These are phyloP conservation scores for Poeciliopsis turneri DNA, from an alignment of 2,797 vertebrate genomes.

Conservation along the genomic window DNA sequence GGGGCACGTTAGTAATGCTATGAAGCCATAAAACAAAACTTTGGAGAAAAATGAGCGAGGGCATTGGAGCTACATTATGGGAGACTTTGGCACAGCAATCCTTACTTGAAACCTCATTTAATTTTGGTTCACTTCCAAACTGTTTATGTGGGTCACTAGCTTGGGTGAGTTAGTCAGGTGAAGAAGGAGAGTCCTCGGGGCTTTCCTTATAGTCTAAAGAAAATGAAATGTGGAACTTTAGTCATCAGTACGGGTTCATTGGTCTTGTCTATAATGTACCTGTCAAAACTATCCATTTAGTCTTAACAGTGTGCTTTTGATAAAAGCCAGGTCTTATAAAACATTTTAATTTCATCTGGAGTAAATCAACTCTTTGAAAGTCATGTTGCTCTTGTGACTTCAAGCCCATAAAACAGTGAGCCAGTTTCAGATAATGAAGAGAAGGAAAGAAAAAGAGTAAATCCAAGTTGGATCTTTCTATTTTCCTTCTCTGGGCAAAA, in stretches of 20 bases:
- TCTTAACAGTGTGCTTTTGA: conserved; percentile 53
- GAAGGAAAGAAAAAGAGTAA: conserved; percentile 10
- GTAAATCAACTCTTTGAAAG: conserved; percentile 59
- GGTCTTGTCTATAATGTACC: not conserved
- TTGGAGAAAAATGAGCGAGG: conserved; percentile 49
- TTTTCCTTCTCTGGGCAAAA: conserved; percentile 1
- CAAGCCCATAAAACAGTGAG: conserved; percentile 30
- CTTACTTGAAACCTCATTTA: conserved; percentile 53
- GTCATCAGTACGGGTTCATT: conserved; percentile 1
- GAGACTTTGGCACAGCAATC: conserved; percentile 39
- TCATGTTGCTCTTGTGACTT: conserved; percentile 45
- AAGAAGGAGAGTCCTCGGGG: conserved; percentile 26
- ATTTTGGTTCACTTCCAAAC: conserved; percentile 48
- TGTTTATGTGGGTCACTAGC: conserved; percentile 23
- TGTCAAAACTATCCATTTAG: conserved; percentile 41
- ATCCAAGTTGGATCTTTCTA: conserved; percentile 7
- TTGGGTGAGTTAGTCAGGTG: conserved; percentile 16
- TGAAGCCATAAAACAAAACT: conserved; percentile 53
- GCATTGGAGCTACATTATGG: conserved; percentile 29
- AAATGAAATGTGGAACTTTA: conserved; percentile 22
- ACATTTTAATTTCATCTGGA: conserved; percentile 58
- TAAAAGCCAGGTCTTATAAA: conserved; percentile 49
- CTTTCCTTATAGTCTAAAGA: conserved; percentile 35
- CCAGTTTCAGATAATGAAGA: conserved; percentile 54
- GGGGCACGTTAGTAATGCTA: conserved; percentile 36